Evolutionary conservation across 2,113 vertebrate species (phyloP).

Genomic region (Etheostoma cragini): DNA sequence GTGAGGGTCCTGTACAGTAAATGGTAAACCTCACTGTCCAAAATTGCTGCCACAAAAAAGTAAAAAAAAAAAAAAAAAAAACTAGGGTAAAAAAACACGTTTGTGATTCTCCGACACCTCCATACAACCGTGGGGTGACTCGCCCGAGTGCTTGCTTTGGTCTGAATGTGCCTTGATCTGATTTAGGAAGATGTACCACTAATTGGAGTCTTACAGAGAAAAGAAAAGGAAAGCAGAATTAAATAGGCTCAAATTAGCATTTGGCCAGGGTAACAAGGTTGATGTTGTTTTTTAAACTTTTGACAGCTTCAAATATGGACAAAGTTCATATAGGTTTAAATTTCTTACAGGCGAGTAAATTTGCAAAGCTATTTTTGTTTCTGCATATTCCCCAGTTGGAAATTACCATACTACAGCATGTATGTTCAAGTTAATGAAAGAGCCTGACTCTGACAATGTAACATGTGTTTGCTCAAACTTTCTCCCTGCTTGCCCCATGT

Average conservation of each 20-base stretch:
- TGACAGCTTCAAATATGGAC: neutral
- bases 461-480: neutral
- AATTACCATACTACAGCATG: neutral
- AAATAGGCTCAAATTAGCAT: slow-evolving; percentile 4
- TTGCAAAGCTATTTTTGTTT: neutral
- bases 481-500: neutral
- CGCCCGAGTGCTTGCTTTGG: no score
- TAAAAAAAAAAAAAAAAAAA: no score
- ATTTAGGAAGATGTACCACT: slow-evolving; percentile 3
- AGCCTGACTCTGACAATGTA: neutral
- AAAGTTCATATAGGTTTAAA: neutral
- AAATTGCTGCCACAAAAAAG: no score
- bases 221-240: slow-evolving; percentile 12
- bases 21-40: no score
- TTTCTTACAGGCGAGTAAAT: neutral
- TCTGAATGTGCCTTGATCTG: neutral
- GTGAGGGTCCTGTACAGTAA: no score
- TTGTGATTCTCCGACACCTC: no score
- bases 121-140: no score
- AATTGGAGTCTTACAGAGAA: slow-evolving; percentile 21
- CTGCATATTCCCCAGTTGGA: neutral
- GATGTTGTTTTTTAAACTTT: neutral
- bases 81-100: no score
- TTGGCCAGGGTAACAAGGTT: neutral
- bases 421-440: neutral